These are phyloP conservation scores for Pterostichus niger DNA, from an alignment of 2,888 invertebrate species.

Conservation along the genomic window DNA sequence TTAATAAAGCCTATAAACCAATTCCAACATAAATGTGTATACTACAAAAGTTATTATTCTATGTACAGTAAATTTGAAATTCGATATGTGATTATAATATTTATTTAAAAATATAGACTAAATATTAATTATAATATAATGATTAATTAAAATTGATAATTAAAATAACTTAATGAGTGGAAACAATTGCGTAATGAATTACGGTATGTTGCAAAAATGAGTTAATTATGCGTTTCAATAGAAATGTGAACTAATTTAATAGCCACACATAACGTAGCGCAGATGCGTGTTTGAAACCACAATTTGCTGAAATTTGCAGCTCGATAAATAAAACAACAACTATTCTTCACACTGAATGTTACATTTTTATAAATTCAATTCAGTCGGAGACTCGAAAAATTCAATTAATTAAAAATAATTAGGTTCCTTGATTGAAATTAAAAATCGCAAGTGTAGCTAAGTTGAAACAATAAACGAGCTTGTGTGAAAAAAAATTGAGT, in stretches of 20 bases:
- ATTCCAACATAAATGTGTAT: neutral
- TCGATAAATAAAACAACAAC: neutral
- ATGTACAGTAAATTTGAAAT: neutral
- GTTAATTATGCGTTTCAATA: slow-evolving; percentile 47
- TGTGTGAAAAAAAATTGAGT: too few species aligned
- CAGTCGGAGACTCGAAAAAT: neutral
- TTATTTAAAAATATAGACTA: slow-evolving; percentile 33
- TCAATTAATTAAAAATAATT: too few species aligned
- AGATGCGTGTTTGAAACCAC: neutral
- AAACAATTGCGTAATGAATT: slow-evolving; percentile 50
- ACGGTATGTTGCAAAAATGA: slow-evolving; percentile 20
- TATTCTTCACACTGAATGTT: too few species aligned
- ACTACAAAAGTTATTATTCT: neutral
- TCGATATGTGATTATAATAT: slow-evolving; percentile 19
- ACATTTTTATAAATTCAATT: neutral
- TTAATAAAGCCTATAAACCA: neutral
- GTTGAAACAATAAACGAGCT: too few species aligned
- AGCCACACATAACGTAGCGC: neutral
- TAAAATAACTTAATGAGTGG: slow-evolving; percentile 50
- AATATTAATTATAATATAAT: slow-evolving; percentile 44
- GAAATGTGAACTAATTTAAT: slow-evolving; percentile 31
- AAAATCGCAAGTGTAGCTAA: too few species aligned
- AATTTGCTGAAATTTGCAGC: neutral
- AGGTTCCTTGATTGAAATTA: too few species aligned
- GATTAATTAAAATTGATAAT: slow-evolving; percentile 51